A percentile compares a stretch with the other conserved stretches of the same genome.
These are phyloP conservation scores for Coptodon rendalli DNA, from an alignment of 2,113 vertebrate species.

Conservation along the genomic window DNA sequence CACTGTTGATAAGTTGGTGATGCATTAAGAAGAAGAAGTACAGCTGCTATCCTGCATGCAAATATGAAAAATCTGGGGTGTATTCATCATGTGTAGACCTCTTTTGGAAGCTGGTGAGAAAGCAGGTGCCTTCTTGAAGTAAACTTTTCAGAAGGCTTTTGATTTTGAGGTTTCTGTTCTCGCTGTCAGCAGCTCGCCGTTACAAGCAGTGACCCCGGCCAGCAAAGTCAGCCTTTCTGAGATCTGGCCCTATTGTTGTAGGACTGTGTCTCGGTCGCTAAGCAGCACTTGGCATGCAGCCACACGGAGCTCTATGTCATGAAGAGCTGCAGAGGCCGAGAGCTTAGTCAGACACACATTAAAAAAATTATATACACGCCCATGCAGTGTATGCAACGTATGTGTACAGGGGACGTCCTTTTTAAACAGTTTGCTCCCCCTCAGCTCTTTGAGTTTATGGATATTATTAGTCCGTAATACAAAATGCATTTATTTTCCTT, in stretches of 20 bases:
- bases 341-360: slow-evolving; percentile 11
- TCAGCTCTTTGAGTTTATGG: background rate
- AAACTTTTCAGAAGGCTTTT: slow-evolving; percentile 19
- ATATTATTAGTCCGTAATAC: background rate
- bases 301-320: slow-evolving; percentile 41
- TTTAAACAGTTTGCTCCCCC: background rate
- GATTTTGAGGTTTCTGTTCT: slow-evolving; percentile 30
- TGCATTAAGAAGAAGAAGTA: background rate
- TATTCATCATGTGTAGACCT: slow-evolving; percentile 18
- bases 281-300: slow-evolving; percentile 56
- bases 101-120: background rate
- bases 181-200: slow-evolving; percentile 29
- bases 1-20: background rate
- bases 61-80: background rate
- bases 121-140: slow-evolving; percentile 37
- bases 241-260: slow-evolving; percentile 48
- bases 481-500: background rate
- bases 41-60: slow-evolving; percentile 13
- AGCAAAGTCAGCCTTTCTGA: slow-evolving; percentile 8
- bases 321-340: slow-evolving; percentile 7
- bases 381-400: background rate
- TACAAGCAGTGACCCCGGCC: slow-evolving; percentile 12
- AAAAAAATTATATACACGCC: background rate
- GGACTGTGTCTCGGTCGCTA: slow-evolving; percentile 53
- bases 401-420: background rate